Evolutionary conservation across 2,888 invertebrate genomes (phyloP), one percentile per base, ranked within the genome.

Genomic region (Nephrotoma flavescens): DNA sequence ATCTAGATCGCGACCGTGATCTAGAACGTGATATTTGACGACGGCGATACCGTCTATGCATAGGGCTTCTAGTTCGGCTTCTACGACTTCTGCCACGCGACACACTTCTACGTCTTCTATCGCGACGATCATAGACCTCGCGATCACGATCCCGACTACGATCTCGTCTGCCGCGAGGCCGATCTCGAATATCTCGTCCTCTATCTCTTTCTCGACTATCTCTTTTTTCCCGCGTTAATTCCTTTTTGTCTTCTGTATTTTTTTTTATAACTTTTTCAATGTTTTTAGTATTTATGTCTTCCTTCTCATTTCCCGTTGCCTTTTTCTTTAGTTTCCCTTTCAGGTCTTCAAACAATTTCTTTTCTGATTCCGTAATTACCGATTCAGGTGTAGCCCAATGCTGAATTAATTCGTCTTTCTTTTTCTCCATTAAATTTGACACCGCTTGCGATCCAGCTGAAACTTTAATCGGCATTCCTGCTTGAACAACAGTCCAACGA

Each of bases 381-480:
- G 94, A 93, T 88, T 92, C 91, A 52, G 93, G 92, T 4, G 93
- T 92, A 91, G 93, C 93, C 94, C 94, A 94, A 87, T 93, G 93
- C 0, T 92, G 91, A 31, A 93, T 89, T 42, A 92, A 89, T 89
- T 92, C 90, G 89, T 94, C 94, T 90, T 94, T 94, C 88, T 89
- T 90, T 83, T 91, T 90, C 15, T 57, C 52, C 6, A 15, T 57
- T 15, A 15, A 15, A 11, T 57, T 57, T 57, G 52, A 7, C 15
- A 15, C 52, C 2, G 52, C 15, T 84, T 89, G 89, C 57, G 88
- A 89, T 6, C 88, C 88, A 44, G 90, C 89, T 3, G 89, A 88
- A 86, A 88, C 88, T 0, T 89, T 88, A 9, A 88, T 88, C 57
- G 90, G 89, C 9, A 88, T 88, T 19, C 89, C 89, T 6, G 89